A percentile compares a stretch with the other conserved stretches of the same genome.
Evolutionary conservation across 2,113 vertebrate species (phyloP).

Genomic region (Anhinga rufa): DNA sequence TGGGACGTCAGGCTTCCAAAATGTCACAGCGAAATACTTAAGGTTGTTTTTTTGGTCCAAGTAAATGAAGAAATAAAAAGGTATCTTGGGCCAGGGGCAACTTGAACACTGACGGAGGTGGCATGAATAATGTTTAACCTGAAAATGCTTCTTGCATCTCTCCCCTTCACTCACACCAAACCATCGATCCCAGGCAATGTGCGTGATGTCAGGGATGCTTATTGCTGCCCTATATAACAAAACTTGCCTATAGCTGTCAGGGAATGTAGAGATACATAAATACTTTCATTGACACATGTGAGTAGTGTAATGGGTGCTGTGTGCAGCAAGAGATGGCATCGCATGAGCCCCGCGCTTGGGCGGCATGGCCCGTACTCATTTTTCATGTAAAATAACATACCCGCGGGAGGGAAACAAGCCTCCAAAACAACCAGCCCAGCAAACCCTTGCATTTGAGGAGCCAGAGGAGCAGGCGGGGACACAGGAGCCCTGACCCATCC

Average conservation of each 20-base stretch:
- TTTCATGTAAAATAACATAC: not conserved
- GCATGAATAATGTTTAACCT: not conserved
- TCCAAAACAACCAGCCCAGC: not conserved
- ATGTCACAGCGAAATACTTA: not conserved
- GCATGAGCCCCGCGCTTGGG: no score
- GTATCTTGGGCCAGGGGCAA: not conserved
- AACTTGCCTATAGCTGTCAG: not conserved
- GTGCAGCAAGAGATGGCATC: not conserved
- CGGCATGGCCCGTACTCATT: not conserved
- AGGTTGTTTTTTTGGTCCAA: not conserved
- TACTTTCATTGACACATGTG: not conserved
- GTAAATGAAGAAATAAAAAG: not conserved
- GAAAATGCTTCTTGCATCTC: not conserved
- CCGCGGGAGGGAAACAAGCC: not conserved
- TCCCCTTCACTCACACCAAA: not conserved
- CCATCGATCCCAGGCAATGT: accelerated
- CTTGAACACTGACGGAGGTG: not conserved
- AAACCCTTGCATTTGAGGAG: not conserved
- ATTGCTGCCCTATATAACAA: not conserved
- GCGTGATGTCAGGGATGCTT: no score
- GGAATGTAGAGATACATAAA: not conserved
- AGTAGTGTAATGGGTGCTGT: not conserved
- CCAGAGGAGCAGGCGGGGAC: not conserved
- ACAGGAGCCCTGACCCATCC: not conserved
- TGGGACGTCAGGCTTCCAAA: not conserved